Conservation (phyloP, 2,888 invertebrate species). For the Synergus itoensis region DNA sequence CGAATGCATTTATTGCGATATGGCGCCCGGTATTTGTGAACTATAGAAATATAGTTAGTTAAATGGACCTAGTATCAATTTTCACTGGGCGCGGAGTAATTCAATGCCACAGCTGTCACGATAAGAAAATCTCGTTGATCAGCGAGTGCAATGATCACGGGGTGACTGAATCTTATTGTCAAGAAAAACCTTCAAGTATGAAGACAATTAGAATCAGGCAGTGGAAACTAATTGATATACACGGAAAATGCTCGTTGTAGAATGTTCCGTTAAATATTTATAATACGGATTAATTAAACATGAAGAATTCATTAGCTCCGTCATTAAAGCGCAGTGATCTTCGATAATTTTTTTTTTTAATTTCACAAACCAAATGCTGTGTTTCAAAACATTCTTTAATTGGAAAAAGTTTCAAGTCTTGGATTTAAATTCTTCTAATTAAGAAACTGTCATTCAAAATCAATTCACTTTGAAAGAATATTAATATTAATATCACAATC, state of each 20-base stretch:
- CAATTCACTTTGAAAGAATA: too few species aligned
- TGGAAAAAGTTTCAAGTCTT: background rate
- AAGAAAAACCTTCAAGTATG: background rate
- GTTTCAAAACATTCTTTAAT: background rate
- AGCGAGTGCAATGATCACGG: slow-evolving; percentile 31
- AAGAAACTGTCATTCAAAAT: background rate
- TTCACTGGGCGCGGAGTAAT: slow-evolving; percentile 59
- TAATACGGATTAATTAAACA: slow-evolving; percentile 15
- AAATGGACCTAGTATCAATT: slow-evolving; percentile 59
- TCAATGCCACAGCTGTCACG: slow-evolving; percentile 61
- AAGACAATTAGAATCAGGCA: slow-evolving; percentile 9
- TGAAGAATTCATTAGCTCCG: background rate
- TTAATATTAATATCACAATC: too few species aligned
- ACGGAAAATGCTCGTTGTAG: background rate
- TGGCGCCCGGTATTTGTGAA: slow-evolving; percentile 2
- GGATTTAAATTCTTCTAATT: background rate
- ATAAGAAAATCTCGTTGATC: slow-evolving; percentile 57
- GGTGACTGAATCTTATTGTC: slow-evolving; percentile 4
- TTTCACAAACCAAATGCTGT: background rate
- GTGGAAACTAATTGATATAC: background rate
- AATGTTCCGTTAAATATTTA: slow-evolving; percentile 9
- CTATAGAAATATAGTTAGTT: slow-evolving; percentile 49
- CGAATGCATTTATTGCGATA: slow-evolving; percentile 6
- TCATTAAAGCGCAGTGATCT: background rate
- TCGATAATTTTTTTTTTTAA: background rate